Evolutionary conservation across 2,888 invertebrate genomes (phyloP).

Genomic region (Andrena trimmerana): DNA sequence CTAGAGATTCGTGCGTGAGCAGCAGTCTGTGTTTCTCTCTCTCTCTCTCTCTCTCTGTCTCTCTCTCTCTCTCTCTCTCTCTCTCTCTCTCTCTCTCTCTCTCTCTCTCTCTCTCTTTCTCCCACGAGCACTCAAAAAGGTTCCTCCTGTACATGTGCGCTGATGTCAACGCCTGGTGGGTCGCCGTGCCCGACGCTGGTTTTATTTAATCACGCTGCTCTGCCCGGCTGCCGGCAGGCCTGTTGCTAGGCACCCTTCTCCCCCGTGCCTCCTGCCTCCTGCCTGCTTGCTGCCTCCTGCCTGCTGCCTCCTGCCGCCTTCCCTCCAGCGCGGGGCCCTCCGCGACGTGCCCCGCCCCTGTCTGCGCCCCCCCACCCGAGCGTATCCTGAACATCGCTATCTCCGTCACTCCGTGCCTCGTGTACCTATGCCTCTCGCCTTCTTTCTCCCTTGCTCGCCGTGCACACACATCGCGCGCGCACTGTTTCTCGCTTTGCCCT

Average conservation of each 20-base stretch:
- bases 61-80: conserved; percentile 9
- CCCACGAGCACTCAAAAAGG: conserved; percentile 36
- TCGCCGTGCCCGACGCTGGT: conserved; percentile 79
- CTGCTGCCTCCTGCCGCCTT: conserved; percentile 51
- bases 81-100: conserved; percentile 7
- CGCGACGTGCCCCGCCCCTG: conserved; percentile 78
- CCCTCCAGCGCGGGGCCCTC: conserved; percentile 69
- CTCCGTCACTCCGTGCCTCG: conserved; percentile 49
- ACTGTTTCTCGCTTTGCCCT: conserved; percentile 38
- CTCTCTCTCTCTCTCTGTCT: conserved; percentile 9
- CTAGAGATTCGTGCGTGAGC: conserved; percentile 17
- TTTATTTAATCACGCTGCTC: conserved; percentile 83
- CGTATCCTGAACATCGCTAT: conserved; percentile 63
- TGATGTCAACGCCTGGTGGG: conserved; percentile 82
- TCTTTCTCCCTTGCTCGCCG: conserved; percentile 15
- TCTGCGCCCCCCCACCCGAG: conserved; percentile 68
- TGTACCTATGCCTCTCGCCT: conserved; percentile 10
- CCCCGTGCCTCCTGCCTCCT: conserved; percentile 63
- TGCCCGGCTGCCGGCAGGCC: conserved; percentile 79
- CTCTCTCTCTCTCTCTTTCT: conserved; percentile 8
- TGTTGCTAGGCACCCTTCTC: conserved; percentile 84
- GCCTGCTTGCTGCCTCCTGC: conserved; percentile 46
- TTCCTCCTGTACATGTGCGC: conserved; percentile 65
- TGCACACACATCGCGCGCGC: conserved; percentile 8
- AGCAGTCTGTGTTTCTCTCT: background rate